Evolutionary conservation across 2,113 vertebrate species (phyloP).

Genomic region (Serilophus lunatus): DNA sequence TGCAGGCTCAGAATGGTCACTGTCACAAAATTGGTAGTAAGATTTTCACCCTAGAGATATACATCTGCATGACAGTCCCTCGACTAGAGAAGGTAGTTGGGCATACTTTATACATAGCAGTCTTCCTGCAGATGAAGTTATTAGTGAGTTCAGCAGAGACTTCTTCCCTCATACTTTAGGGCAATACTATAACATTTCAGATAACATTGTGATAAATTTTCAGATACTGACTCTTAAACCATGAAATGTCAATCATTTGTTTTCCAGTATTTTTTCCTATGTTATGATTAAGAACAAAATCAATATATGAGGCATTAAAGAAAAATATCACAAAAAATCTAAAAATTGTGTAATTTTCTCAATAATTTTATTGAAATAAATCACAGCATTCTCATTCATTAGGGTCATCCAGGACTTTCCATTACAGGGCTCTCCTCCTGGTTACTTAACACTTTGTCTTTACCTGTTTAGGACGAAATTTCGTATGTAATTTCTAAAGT

Average conservation of each 20-base stretch:
- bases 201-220: background rate
- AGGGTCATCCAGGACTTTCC: background rate
- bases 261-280: background rate
- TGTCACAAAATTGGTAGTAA: background rate
- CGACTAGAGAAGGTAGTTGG: background rate
- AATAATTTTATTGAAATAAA: background rate
- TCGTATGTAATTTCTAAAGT: background rate
- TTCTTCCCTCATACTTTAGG: background rate
- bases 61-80: fast-evolving
- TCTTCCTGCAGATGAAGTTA: background rate
- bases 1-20: background rate
- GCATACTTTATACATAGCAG: background rate
- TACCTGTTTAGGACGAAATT: background rate
- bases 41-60: background rate
- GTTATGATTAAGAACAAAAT: background rate
- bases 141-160: background rate
- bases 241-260: background rate
- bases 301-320: background rate
- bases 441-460: background rate
- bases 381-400: background rate
- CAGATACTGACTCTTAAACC: background rate
- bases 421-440: background rate
- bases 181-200: background rate
- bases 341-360: background rate
- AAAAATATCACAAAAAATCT: background rate